Evolutionary conservation across 2,113 vertebrate genomes (phyloP), one percentile per base, ranked within the genome.

Genomic region (Hippopotamus amphibius): DNA sequence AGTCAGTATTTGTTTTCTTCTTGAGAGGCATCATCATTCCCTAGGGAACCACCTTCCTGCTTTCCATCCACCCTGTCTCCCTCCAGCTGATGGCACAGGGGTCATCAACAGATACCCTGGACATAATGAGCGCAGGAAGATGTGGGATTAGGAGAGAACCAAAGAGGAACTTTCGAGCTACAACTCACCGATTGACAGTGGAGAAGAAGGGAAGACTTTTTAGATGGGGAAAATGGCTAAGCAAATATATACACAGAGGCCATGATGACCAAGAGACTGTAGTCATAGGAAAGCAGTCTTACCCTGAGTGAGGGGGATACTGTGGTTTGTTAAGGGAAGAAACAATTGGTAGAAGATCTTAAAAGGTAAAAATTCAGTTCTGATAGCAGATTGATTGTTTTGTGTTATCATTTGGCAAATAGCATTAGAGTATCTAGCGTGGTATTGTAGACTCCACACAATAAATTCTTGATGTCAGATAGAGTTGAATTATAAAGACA

Each of bases 401-500:
- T 90, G 2, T 65, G 26, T 88, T 65, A 41, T 84, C 84, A 48
- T 33, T 79, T 84, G 59, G 46, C 90, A 76, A 57, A 72, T 26
- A 83, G 13, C 33, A 37, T 16, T 93, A 83, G 28, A 61, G 10
- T 6, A 19, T 57, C 66, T 65, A 55, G 7, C 9, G 22, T 12
- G 16, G 22, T 8, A 3, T 6, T 21, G 26, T 41, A 66, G 55
- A 65, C 6, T 24, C 43, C 43, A 71, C 1, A 48, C 48, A 91
- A 6, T 30, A 59, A 91, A 48, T 69, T 77, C 57, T 69, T 84
- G 28, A 65, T 66, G 28, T 93, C 81, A 82, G 53, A 37, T 22
- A 41, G 50, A 89, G 10, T 19, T 82, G 77, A 97, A 80, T 95
- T 91, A 79, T 74, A 82, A 92, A 63, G 43, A 65, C 22, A 77